These are phyloP conservation scores for Drosophila rhopaloa DNA, from an alignment of 1,140 invertebrate genomes.

Conservation along the genomic window DNA sequence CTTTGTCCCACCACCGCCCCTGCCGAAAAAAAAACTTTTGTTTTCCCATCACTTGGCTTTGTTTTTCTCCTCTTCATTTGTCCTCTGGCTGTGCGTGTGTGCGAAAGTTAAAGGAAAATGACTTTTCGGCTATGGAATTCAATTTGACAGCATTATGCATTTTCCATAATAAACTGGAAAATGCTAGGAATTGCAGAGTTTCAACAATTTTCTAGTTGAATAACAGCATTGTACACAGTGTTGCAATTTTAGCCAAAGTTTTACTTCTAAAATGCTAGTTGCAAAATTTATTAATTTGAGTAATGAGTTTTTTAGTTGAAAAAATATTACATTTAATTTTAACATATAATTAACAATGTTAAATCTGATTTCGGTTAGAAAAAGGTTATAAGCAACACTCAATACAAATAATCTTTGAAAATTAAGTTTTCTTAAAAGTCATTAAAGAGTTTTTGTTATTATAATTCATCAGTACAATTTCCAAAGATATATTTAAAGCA, in stretches of 20 bases:
- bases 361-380: no score
- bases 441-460: no score
- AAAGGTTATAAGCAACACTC: no score
- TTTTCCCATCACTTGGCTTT: conserved; percentile 19
- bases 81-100: conserved; percentile 9
- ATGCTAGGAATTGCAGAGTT: conserved; percentile 6
- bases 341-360: no score
- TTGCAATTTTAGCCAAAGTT: background rate
- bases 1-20: conserved; percentile 45
- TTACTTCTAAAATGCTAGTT: background rate
- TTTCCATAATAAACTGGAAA: conserved; percentile 4
- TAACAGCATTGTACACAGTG: background rate
- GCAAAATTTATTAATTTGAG: no score
- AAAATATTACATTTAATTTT: no score
- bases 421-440: no score
- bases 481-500: no score
- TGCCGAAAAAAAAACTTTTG: conserved; percentile 48
- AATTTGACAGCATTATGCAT: conserved; percentile 27
- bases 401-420: no score
- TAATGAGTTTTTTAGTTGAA: no score
- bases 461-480: no score
- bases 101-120: conserved; percentile 19
- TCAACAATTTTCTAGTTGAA: conserved; percentile 1
- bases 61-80: conserved; percentile 22
- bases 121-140: conserved; percentile 34